Percentiles rank a stretch among this genome's conserved stretches.
Evolutionary conservation across 2,797 vertebrate species (phyloP).

Genomic region (Poeciliopsis turneri): DNA sequence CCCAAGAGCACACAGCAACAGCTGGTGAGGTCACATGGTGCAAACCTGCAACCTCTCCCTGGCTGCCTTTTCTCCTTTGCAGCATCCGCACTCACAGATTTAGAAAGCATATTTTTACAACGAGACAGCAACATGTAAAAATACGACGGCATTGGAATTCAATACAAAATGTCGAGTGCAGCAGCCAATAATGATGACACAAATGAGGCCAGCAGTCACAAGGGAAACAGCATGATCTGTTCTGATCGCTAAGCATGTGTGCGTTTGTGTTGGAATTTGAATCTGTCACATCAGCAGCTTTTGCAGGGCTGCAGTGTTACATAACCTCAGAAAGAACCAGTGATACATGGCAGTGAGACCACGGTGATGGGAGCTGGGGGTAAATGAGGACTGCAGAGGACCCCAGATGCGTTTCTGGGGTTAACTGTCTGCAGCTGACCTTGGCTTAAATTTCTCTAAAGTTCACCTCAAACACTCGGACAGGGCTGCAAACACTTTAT

Average conservation of each 20-base stretch:
- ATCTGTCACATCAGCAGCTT: slow-evolving; percentile 80
- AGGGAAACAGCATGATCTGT: slow-evolving; percentile 41
- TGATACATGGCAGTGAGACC: not conserved
- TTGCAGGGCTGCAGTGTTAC: slow-evolving; percentile 78
- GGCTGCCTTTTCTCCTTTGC: slow-evolving; percentile 27
- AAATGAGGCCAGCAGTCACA: slow-evolving; percentile 30
- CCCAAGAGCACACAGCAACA: slow-evolving; percentile 72
- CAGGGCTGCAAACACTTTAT: slow-evolving; percentile 19
- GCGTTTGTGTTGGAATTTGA: slow-evolving; percentile 49
- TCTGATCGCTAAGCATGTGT: slow-evolving; percentile 32
- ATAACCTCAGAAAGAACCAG: not conserved
- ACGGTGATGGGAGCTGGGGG: slow-evolving; percentile 17
- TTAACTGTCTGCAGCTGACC: slow-evolving; percentile 8
- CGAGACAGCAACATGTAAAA: not conserved
- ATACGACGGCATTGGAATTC: slow-evolving; percentile 12
- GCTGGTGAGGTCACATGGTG: slow-evolving; percentile 74
- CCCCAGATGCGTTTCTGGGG: not conserved
- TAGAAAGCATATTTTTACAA: not conserved
- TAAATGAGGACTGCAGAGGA: slow-evolving; percentile 21
- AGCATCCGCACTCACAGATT: slow-evolving; percentile 15
- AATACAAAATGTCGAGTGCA: slow-evolving; percentile 17
- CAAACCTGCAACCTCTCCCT: slow-evolving; percentile 55
- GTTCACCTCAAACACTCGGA: not conserved
- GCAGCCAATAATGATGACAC: slow-evolving; percentile 40
- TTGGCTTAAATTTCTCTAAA: not conserved